Percentiles rank a stretch among this genome's conserved stretches.
Conservation (phyloP, 2,888 invertebrate species). For the Salpingus planirostris region DNA sequence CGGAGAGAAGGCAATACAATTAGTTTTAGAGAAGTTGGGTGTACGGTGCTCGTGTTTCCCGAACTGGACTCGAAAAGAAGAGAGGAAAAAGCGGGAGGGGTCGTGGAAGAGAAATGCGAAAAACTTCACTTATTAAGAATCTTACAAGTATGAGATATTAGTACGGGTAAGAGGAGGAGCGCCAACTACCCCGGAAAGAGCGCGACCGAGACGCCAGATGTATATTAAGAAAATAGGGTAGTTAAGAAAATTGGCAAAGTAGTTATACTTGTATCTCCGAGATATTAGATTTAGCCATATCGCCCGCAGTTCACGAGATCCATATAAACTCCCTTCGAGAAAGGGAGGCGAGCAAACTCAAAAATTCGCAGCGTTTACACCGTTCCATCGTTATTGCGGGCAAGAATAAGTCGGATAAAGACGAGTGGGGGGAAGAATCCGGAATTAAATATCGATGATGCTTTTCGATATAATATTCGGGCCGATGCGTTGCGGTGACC, state of each 20-base stretch:
- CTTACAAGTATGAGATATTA: constrained; percentile 35
- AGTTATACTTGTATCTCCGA: constrained; percentile 35
- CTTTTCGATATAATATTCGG: constrained; percentile 38
- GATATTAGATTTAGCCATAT: constrained; percentile 35
- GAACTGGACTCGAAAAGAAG: constrained; percentile 21
- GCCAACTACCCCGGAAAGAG: constrained; percentile 18
- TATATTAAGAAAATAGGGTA: constrained; percentile 39
- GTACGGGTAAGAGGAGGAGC: constrained; percentile 23
- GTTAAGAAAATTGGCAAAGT: constrained; percentile 39
- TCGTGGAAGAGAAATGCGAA: constrained; percentile 33
- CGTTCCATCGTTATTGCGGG: too few species aligned
- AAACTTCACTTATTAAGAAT: constrained; percentile 40
- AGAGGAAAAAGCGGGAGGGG: constrained; percentile 22
- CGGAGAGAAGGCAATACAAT: constrained; percentile 20
- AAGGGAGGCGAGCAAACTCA: not conserved
- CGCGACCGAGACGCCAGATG: constrained; percentile 22
- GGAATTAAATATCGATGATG: constrained; percentile 36
- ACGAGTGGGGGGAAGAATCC: constrained; percentile 27
- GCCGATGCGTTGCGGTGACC: constrained; percentile 36
- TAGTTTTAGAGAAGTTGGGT: constrained; percentile 34
- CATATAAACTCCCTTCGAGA: not conserved
- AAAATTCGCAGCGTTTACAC: not conserved
- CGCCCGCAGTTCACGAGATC: too few species aligned
- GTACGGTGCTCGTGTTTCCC: constrained; percentile 28
- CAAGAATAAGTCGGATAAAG: too few species aligned